These are phyloP conservation scores for Enoplosus armatus DNA, from an alignment of 2,797 vertebrate species.

Conservation along the genomic window DNA sequence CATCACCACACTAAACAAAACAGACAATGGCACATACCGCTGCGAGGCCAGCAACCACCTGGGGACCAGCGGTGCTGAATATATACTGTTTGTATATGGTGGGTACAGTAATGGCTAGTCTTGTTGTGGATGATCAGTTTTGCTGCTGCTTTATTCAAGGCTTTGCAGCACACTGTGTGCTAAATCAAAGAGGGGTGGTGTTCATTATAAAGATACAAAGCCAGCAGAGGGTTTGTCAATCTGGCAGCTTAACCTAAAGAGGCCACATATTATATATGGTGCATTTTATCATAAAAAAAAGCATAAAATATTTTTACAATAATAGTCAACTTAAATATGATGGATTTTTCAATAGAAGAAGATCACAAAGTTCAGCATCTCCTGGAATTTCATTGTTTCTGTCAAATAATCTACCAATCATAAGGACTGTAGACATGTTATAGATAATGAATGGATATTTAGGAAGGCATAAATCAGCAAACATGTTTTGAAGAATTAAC, in stretches of 20 bases:
- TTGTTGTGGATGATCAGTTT: constrained; percentile 24
- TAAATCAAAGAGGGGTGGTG: constrained; percentile 15
- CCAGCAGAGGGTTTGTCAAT: constrained; percentile 16
- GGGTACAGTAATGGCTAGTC: constrained; percentile 75
- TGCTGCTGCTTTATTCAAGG: constrained; percentile 21
- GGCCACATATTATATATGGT: neutral
- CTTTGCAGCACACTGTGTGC: constrained; percentile 6
- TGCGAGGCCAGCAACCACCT: constrained; percentile 97
- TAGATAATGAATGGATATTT: constrained; percentile 6
- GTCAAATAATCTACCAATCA: neutral
- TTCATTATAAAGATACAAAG: constrained; percentile 18
- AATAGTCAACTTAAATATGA: neutral
- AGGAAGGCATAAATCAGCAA: neutral
- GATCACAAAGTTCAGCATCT: neutral
- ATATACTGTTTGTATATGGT: constrained; percentile 97
- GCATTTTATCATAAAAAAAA: neutral
- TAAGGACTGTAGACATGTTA: neutral
- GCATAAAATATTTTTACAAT: neutral
- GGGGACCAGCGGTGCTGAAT: constrained; percentile 95
- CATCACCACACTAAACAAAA: constrained; percentile 97
- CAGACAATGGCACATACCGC: constrained; percentile 98
- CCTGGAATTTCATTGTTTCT: neutral
- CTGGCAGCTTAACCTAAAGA: neutral
- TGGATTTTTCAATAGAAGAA: neutral
- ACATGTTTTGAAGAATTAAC: neutral